These are phyloP conservation scores for Drosophila pruinosa DNA, from an alignment of 1,140 invertebrate genomes.

Conservation along the genomic window DNA sequence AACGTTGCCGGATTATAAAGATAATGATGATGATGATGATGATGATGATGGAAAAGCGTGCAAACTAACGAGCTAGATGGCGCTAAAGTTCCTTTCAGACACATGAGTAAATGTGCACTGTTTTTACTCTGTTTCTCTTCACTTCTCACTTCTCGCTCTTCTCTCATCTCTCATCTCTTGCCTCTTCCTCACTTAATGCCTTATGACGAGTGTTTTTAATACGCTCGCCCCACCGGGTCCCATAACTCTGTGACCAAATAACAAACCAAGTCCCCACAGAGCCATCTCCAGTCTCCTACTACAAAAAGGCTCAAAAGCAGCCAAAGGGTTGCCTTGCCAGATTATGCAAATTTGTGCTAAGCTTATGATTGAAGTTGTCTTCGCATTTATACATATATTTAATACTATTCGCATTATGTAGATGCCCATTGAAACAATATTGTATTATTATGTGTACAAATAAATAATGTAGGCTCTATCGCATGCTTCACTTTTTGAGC, in stretches of 20 bases:
- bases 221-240: constrained; percentile 9
- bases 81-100: constrained; percentile 8
- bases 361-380: not conserved
- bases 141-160: not conserved
- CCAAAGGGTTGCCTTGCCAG: not conserved
- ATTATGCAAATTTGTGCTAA: not conserved
- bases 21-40: constrained; percentile 10
- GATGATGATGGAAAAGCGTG: constrained; percentile 10
- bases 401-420: not conserved
- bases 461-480: too few species aligned
- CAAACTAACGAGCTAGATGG: constrained; percentile 19
- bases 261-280: not conserved
- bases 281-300: not conserved
- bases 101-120: constrained; percentile 15
- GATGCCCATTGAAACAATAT: not conserved
- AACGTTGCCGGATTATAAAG: constrained; percentile 39
- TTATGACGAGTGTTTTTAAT: constrained; percentile 27
- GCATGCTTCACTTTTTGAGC: too few species aligned
- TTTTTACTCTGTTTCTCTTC: not conserved
- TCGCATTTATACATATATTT: not conserved
- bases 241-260: constrained; percentile 10
- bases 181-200: constrained; percentile 3
- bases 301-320: not conserved
- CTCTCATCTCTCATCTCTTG: not conserved
- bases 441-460: too few species aligned